Evolutionary conservation across 2,797 vertebrate genomes (phyloP), one percentile per base, ranked within the genome.

Genomic region (Coccyzus lansbergi): DNA sequence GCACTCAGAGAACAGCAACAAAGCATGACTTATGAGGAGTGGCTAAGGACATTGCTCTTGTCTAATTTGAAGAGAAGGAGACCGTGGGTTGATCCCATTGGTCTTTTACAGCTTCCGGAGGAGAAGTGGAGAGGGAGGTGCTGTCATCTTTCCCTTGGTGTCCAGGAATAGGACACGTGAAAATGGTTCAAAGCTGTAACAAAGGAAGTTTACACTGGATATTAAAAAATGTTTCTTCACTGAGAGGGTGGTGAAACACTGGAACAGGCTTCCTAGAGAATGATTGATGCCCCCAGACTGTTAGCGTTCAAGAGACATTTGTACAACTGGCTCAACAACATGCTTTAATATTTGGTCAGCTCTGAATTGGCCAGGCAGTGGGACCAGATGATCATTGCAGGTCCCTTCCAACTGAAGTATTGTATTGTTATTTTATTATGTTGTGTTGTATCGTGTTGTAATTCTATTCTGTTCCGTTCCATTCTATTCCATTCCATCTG

Each of bases 131-230:
- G 34, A 79, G 12, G 22, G 34, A 36, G n/a, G 15, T n/a, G 44
- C 26, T 68, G 12, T 19, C 12, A n/a, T 59, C 69, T 64, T 55
- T 33, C 53, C 19, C 33, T 31, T 48, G 19, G 29, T 4, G 25
- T 19, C 64, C 19, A 55, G 8, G 17, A 21, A 38, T 8, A 40
- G 56, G 2, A 40, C 1, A 0, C 0, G 1, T 33, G 31, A 34
- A 31, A 75, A 31, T 42, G 53, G 25, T 31, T 64, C 17, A 42
- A 18, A 48, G 44, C 21, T 78, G 44, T 3, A 1, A 2, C 10
- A 21, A 5, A 3, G 2, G 42, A 21, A 25, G 49, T 28, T 51
- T 51, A 51, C 14, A 26, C 42, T 49, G 5, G 6, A 49, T 15
- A 36, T 56, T 19, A 42, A 9, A 11, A 70, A 79, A 8, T 7